Conservation (phyloP, 92 coral and sea anemone species). For the Anthopleura xanthogrammica region DNA sequence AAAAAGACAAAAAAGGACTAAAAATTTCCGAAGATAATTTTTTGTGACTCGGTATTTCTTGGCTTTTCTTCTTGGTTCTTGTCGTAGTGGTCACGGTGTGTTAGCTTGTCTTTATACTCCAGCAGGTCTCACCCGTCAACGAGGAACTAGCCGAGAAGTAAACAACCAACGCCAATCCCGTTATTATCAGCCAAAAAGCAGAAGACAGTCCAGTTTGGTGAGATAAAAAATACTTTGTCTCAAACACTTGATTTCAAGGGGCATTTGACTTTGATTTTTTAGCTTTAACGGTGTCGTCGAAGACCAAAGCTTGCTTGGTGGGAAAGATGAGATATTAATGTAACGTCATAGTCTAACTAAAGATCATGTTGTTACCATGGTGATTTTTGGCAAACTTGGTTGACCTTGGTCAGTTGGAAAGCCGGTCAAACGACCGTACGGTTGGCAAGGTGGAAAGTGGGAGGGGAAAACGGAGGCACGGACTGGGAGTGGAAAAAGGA, state of each 20-base stretch:
- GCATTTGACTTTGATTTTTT: neutral
- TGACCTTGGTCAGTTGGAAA: neutral
- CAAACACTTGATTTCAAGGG: too few relatives aligned
- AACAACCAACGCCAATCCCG: neutral
- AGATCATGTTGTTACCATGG: slow-evolving; percentile 29
- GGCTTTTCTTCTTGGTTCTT: neutral
- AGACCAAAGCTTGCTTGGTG: neutral
- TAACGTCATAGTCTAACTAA: slow-evolving; percentile 22
- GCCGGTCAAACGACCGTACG: too few relatives aligned
- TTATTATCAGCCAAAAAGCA: too few relatives aligned
- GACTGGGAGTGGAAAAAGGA: too few relatives aligned
- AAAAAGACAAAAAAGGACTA: neutral
- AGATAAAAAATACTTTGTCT: too few relatives aligned
- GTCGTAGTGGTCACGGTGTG: neutral
- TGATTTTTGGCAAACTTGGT: neutral
- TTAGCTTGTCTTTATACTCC: neutral
- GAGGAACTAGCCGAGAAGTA: neutral
- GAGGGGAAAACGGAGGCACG: too few relatives aligned
- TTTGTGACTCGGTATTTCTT: neutral
- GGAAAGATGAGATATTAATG: slow-evolving; percentile 6
- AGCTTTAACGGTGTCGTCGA: neutral
- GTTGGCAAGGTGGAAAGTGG: too few relatives aligned
- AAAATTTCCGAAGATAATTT: neutral
- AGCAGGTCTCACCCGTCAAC: slow-evolving; percentile 25
- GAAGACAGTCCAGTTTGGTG: too few relatives aligned